Base-by-base conservation (phyloP, 2,888 invertebrate genomes). In the Fabriciana adippe region DNA sequence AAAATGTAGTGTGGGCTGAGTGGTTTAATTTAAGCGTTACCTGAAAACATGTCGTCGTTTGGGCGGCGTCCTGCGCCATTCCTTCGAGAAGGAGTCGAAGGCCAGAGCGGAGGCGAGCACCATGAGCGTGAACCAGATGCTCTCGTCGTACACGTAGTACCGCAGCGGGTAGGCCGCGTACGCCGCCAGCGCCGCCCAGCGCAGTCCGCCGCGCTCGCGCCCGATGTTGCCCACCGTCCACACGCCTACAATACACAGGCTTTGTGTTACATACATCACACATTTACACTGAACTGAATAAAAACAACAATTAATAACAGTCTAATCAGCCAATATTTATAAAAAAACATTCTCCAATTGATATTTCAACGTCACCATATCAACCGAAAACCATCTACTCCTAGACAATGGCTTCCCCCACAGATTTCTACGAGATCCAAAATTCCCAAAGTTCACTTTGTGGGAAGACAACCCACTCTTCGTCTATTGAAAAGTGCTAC, bases 201-300 rank as follows among this genome's bases (percentile, higher is more conserved):
- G 95, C 47, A 97, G 90, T 0, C 93, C 87, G 1, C 98, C 98
- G 77, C 94, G 92, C 81, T 98, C 96, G 2, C 96, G 94, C 0
- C 98, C 98, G 72, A 98, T 96, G 80, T 98, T 99, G 35, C 98
- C 98, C 11, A 98, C 97, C 0, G 95, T 93, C 96, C 97, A 97
- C 0, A 98, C 96, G 76, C 98, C 99, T 97, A 83, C n/a, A 11
- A 35, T 1, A 35, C 4, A 6, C 31, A 6, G 1, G 6, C 31
- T 35, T 35, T 35, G 31, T 35, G 6, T 6, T 35, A 35, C 5
- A 21, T 35, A 35, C 31, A 35, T 35, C 6, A 6, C 31, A 21
- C 21, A 21, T 21, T 5, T 35, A 35, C 6, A 21, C 21, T 21
- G 21, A 35, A 35, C 5, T 35, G 3, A 6, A 35, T 35, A 4